These are phyloP conservation scores for Magallana gigas DNA, from an alignment of 1,140 invertebrate genomes.

Conservation along the genomic window DNA sequence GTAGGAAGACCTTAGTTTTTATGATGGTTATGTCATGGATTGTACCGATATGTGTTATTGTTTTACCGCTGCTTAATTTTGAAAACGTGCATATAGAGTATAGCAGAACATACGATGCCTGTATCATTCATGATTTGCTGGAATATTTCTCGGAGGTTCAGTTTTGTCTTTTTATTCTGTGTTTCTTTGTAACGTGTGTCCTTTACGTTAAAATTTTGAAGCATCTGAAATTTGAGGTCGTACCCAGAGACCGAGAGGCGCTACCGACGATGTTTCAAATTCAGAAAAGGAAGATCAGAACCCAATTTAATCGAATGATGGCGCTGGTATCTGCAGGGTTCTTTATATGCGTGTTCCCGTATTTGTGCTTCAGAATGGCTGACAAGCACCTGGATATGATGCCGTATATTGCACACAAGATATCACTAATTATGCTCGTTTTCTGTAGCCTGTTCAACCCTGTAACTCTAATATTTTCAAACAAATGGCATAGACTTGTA, in stretches of 20 bases:
- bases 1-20: neutral
- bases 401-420: neutral
- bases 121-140: conserved; percentile 16
- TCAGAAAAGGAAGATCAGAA: neutral
- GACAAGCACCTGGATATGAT: neutral
- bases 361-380: conserved; percentile 10
- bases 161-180: conserved; percentile 17
- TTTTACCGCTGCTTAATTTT: neutral
- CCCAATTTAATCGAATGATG: conserved; percentile 27
- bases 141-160: neutral
- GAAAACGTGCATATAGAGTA: conserved; percentile 15
- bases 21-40: conserved; percentile 17
- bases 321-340: neutral
- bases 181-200: conserved; percentile 7
- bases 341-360: conserved; percentile 27
- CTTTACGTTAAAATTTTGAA: conserved; percentile 9
- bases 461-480: neutral
- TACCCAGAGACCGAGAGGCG: neutral
- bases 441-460: conserved; percentile 16
- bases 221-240: neutral
- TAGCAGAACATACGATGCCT: conserved; percentile 5
- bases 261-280: conserved; percentile 10
- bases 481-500: conserved; percentile 23
- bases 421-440: neutral
- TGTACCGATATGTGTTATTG: neutral